These are phyloP conservation scores for Magallana ariakensis DNA, from an alignment of 1,140 invertebrate genomes.

Conservation along the genomic window DNA sequence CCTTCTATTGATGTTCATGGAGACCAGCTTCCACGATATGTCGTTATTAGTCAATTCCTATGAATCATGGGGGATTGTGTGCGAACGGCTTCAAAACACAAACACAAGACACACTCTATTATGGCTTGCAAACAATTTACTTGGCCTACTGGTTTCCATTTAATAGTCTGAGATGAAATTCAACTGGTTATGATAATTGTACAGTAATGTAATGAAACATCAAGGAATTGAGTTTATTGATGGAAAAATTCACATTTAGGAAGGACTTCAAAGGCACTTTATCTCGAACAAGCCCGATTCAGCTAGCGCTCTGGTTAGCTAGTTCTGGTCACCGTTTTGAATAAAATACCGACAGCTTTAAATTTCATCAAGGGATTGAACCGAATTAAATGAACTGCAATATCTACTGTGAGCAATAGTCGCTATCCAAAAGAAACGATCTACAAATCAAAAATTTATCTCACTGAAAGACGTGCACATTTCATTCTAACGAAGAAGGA, in stretches of 20 bases:
- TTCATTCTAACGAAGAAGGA: slow-evolving; percentile 14
- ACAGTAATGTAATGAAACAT: slow-evolving; percentile 32
- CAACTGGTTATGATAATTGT: slow-evolving; percentile 1
- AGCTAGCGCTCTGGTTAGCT: neutral
- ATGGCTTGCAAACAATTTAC: too few species aligned
- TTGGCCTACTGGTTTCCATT: neutral
- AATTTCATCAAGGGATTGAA: slow-evolving; percentile 17
- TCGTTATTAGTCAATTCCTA: too few species aligned
- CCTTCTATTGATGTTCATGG: too few species aligned
- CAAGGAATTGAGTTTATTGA: neutral
- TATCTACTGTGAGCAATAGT: neutral
- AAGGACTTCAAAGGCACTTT: slow-evolving; percentile 28
- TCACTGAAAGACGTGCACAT: neutral
- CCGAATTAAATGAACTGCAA: slow-evolving; percentile 1
- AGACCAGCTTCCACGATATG: too few species aligned
- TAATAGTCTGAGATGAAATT: neutral
- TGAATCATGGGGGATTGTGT: too few species aligned
- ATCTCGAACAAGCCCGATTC: neutral
- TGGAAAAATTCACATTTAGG: slow-evolving; percentile 17
- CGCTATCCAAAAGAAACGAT: neutral
- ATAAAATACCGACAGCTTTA: slow-evolving; percentile 10
- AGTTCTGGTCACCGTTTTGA: neutral
- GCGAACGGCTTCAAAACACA: too few species aligned
- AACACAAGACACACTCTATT: too few species aligned
- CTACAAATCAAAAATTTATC: neutral